phyloP scores from a whole-genome alignment of 2,113 vertebrate species.

The Spilogale gracilis region DNA sequence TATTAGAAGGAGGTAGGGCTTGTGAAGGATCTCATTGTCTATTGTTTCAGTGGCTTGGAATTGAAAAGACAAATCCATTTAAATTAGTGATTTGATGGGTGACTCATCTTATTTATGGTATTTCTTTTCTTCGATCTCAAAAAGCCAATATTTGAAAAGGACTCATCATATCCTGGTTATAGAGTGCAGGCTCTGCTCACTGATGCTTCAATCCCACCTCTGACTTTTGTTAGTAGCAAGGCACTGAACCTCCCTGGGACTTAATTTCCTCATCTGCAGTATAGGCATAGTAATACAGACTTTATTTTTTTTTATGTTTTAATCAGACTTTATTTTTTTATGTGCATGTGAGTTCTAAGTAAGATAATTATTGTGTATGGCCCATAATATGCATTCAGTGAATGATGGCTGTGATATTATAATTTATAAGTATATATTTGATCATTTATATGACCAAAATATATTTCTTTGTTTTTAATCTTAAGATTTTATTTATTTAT shows the following conservation, averaged over 20 bases:
- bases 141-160: background rate
- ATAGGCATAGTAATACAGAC: background rate
- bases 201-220: background rate
- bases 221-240: background rate
- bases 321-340: background rate
- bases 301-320: background rate
- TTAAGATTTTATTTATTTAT: background rate
- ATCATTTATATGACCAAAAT: background rate
- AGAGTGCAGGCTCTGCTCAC: background rate
- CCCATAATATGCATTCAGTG: background rate
- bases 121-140: constrained; percentile 2
- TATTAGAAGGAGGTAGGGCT: background rate
- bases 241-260: background rate
- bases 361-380: background rate
- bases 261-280: background rate
- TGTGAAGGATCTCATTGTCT: background rate
- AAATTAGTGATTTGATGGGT: constrained; percentile 43
- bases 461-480: background rate
- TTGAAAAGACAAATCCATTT: constrained; percentile 28
- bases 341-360: background rate
- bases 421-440: background rate
- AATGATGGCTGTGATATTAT: background rate
- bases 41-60: background rate
- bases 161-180: background rate
- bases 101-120: background rate